These are phyloP conservation scores for Gasterosteus nipponicus DNA, from an alignment of 2,113 vertebrate genomes.

Conservation along the genomic window DNA sequence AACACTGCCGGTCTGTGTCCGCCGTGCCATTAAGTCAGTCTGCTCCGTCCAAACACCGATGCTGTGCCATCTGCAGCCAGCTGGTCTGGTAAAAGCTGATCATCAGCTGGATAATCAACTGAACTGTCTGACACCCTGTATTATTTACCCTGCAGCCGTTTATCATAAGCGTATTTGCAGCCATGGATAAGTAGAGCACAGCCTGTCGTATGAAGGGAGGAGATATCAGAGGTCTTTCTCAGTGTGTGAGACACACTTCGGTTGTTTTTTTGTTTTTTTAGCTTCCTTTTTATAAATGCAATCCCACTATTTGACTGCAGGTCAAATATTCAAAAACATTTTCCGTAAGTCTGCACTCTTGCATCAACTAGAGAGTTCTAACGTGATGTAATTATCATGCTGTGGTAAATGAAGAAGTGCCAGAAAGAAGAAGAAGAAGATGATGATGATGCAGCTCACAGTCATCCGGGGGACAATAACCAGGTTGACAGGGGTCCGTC, in stretches of 20 bases:
- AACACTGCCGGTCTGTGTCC: slow-evolving; percentile 58
- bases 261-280: background rate
- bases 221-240: background rate
- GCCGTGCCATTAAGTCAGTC: slow-evolving; percentile 50
- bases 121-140: slow-evolving; percentile 24
- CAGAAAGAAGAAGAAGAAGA: background rate
- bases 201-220: background rate
- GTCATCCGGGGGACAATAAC: too few species aligned
- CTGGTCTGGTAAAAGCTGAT: slow-evolving; percentile 48
- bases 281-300: background rate
- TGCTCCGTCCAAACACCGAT: slow-evolving; percentile 47
- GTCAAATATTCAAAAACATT: background rate
- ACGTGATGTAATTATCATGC: background rate
- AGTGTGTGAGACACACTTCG: background rate
- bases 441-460: too few species aligned
- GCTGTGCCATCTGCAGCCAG: slow-evolving; percentile 59
- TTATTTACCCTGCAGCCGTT: slow-evolving; percentile 37
- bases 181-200: background rate
- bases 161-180: slow-evolving; percentile 6
- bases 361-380: background rate
- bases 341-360: background rate
- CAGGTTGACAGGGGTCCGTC: too few species aligned
- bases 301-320: background rate
- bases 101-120: slow-evolving; percentile 50
- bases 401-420: background rate